Percentiles rank a stretch among this genome's conserved stretches.
These are phyloP conservation scores for Collichthys lucidus DNA, from an alignment of 2,113 vertebrate genomes.

Conservation along the genomic window DNA sequence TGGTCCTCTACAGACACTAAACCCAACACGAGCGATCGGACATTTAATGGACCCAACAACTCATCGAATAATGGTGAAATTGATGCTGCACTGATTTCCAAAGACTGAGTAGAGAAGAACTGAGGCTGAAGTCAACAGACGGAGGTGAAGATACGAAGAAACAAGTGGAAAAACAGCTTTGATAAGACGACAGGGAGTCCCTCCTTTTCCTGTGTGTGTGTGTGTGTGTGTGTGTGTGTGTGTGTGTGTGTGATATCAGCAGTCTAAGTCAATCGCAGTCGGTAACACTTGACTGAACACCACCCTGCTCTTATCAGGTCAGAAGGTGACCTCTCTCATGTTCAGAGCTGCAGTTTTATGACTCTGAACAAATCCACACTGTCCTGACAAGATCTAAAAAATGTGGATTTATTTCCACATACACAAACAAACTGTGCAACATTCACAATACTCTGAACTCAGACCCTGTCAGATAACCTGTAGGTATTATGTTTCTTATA, in stretches of 20 bases:
- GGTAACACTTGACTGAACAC: conserved; percentile 3
- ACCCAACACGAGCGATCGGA: too few species aligned
- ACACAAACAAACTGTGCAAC: too few species aligned
- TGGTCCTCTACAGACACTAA: too few species aligned
- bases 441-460: too few species aligned
- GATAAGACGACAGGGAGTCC: conserved; percentile 20
- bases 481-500: too few species aligned
- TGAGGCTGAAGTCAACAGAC: background rate
- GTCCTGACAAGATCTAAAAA: background rate
- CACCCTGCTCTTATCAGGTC: conserved; percentile 53
- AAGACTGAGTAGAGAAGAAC: background rate
- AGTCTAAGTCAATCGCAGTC: conserved; percentile 22
- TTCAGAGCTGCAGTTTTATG: conserved; percentile 3
- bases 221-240: too few species aligned
- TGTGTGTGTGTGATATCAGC: conserved; percentile 14
- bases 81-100: too few species aligned
- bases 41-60: too few species aligned
- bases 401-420: background rate
- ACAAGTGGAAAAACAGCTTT: conserved; percentile 9
- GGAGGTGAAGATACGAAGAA: background rate
- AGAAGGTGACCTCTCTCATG: conserved; percentile 40
- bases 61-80: too few species aligned
- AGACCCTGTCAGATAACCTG: too few species aligned
- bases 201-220: background rate
- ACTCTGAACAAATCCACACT: background rate